These are phyloP conservation scores for Drosophila paracracens DNA, from an alignment of 2,888 invertebrate species.

Conservation along the genomic window DNA sequence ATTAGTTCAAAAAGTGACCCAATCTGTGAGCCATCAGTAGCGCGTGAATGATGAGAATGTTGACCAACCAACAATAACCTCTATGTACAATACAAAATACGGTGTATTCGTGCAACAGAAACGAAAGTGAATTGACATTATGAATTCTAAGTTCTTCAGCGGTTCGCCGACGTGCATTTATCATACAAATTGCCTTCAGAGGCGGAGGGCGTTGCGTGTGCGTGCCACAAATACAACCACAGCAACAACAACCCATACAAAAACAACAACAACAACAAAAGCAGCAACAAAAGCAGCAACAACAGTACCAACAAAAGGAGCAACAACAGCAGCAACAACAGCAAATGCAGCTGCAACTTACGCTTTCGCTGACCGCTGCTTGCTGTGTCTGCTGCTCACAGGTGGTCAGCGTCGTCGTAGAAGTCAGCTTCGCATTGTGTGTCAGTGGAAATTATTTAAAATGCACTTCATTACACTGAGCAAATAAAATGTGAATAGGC, in stretches of 20 bases:
- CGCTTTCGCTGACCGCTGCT: constrained; percentile 70
- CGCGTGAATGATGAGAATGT: constrained; percentile 10
- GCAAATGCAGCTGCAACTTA: constrained; percentile 52
- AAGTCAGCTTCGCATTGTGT: constrained; percentile 27
- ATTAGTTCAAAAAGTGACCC: constrained; percentile 8
- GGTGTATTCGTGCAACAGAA: constrained; percentile 16
- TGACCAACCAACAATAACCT: neutral
- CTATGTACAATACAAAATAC: neutral
- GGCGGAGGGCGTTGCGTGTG: constrained; percentile 46
- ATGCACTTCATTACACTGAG: constrained; percentile 18
- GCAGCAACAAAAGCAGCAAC: neutral
- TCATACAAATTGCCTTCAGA: constrained; percentile 41
- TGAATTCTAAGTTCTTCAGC: constrained; percentile 51
- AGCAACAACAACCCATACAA: neutral
- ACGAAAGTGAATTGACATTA: constrained; percentile 74
- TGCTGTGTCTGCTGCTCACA: constrained; percentile 59
- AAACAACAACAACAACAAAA: constrained; percentile 16
- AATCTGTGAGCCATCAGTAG: constrained; percentile 17
- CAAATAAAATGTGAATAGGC: neutral
- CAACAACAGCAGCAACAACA: constrained; percentile 1
- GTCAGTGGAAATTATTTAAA: constrained; percentile 21
- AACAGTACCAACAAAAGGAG: neutral
- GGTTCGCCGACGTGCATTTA: constrained; percentile 37
- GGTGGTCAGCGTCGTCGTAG: constrained; percentile 53
- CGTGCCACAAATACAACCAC: constrained; percentile 6